Evolutionary conservation across 2,797 vertebrate genomes (phyloP), one percentile per base, ranked within the genome.

Genomic region (Antrozous pallidus): DNA sequence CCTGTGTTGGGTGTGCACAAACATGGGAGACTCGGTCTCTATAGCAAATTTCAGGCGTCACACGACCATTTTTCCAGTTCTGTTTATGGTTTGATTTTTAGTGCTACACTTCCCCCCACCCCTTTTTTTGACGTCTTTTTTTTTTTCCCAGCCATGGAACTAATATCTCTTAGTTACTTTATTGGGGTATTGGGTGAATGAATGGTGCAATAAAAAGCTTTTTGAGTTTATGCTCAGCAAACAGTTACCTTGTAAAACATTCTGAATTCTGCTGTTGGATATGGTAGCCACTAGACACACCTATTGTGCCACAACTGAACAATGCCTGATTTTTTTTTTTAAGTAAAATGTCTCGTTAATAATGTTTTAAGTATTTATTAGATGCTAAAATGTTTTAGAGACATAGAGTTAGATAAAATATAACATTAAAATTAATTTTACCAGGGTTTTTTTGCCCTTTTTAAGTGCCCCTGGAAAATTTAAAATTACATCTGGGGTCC

Each of bases 71-170:
- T 85, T 81, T 80, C 58, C 38, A 63, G 9, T 45, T 88, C 45
- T 70, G 9, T 31, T 91, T 67, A 67, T 85, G 61, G 38, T 93
- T 90, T 94, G 75, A 86, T 94, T 67, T 49, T 49, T 49, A 17
- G 47, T 49, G 47, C 47, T 49, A 49, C 16, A 16, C 47, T 49
- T 49, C 47, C n/a, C 5, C 12, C 12, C 33, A 49, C 20, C n/a
- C 33, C 14, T 40, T 78, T 56, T 38, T 79, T 93, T 92, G 31
- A 61, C 3, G 26, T 38, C 13, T 89, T 91, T 93, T 49, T 94
- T 96, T 95, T 18, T 77, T n/a, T n/a, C n/a, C n/a, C 75, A 2
- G 42, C 63, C 38, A 24, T 70, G 71, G 40, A 92, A 74, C 20
- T 83, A 13, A 22, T 54, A 40, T 61, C 20, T 83, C 7, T 74